Percentiles rank a stretch among this genome's conserved stretches.
These are phyloP conservation scores for Corbicula japonica DNA, from an alignment of 2,888 invertebrate species.

Conservation along the genomic window DNA sequence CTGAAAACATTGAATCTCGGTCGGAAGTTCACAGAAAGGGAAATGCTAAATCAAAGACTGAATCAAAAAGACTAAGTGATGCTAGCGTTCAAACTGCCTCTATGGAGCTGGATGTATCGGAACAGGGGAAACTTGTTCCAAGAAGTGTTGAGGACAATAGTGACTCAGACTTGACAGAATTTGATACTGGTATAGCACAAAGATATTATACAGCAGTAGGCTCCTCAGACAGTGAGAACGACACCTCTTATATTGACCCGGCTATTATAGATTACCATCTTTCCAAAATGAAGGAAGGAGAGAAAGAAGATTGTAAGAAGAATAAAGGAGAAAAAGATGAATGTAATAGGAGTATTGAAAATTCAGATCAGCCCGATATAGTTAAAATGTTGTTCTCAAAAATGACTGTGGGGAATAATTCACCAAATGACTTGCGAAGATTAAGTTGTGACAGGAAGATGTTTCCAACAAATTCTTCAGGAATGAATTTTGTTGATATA, in stretches of 20 bases:
- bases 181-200: too few relatives aligned
- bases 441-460: not conserved
- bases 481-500: not conserved
- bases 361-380: not conserved
- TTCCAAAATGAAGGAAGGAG: conserved; percentile 11
- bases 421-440: not conserved
- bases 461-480: not conserved
- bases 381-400: conserved; percentile 17
- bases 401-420: not conserved
- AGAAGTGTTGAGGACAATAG: not conserved
- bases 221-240: conserved; percentile 11
- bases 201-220: not conserved
- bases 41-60: not conserved
- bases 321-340: not conserved
- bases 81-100: conserved; percentile 13
- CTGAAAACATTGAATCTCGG: too few relatives aligned
- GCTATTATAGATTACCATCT: conserved; percentile 44
- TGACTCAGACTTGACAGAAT: not conserved
- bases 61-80: conserved; percentile 23
- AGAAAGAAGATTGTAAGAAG: not conserved
- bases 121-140: not conserved
- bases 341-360: not conserved
- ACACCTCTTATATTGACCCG: conserved; percentile 23
- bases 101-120: not conserved
- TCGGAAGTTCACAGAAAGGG: too few relatives aligned